These are phyloP conservation scores for Plumapathes pennacea DNA, from an alignment of 92 coral and sea anemone genomes.

Conservation along the genomic window DNA sequence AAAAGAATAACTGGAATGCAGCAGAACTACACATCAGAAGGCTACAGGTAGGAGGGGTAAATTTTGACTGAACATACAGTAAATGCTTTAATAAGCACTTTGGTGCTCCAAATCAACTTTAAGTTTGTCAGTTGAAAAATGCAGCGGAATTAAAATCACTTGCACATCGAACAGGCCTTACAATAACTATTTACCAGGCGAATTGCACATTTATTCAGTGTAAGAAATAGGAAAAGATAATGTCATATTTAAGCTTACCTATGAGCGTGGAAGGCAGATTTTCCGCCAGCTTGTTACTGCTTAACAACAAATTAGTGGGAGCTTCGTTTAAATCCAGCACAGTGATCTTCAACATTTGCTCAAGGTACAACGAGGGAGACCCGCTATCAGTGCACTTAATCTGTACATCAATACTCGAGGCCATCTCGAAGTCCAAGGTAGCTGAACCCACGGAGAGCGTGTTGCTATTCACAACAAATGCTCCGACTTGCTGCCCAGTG, in stretches of 20 bases:
- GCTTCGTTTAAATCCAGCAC: slow-evolving; percentile 72
- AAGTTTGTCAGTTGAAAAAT: no score
- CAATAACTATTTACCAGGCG: no score
- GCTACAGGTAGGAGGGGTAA: no score
- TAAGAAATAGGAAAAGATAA: no score
- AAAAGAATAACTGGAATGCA: not conserved
- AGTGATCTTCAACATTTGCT: slow-evolving; percentile 9
- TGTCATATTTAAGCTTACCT: no score
- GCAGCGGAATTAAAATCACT: no score
- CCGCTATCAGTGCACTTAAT: slow-evolving; percentile 77
- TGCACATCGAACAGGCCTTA: no score
- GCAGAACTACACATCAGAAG: not conserved
- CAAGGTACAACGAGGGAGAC: slow-evolving; percentile 44
- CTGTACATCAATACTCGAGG: slow-evolving; percentile 41
- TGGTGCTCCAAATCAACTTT: no score
- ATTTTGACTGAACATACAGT: no score
- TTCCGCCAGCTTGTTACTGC: slow-evolving; percentile 69
- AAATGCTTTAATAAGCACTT: no score
- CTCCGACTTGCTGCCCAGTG: slow-evolving; percentile 52
- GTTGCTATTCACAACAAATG: slow-evolving; percentile 49
- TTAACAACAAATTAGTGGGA: slow-evolving; percentile 52
- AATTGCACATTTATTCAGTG: no score
- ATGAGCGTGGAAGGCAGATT: slow-evolving; percentile 59
- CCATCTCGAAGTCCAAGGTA: slow-evolving; percentile 62
- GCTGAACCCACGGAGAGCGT: slow-evolving; percentile 52